Base-by-base conservation (phyloP, 2,113 vertebrate species). In the Artemisiospiza belli region DNA sequence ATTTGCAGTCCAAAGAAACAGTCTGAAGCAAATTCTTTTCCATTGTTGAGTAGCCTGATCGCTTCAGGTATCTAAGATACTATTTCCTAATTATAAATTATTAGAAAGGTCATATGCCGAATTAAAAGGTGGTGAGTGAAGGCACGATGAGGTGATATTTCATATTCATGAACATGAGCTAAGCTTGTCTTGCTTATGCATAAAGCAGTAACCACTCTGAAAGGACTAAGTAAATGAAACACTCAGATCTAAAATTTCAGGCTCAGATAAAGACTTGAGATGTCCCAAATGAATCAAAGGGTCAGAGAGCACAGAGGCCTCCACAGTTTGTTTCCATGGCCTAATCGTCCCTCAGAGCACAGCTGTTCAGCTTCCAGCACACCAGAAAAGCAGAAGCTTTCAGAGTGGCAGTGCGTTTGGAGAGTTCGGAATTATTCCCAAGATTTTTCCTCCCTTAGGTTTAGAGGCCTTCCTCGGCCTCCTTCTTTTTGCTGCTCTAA, bases 51-150 rank as follows among this genome's bases (percentile, higher is more conserved):
- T 16, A 74, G 58, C 23, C 28, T 90, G 52, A 59, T 84, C 7
- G 4, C 15, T 61, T 33, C 22, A 66, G 19, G 44, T 63, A 83
- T 35, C 62, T 67, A 68, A 46, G 77, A 89, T 87, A 89, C 11
- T 75, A 39, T 93, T 93, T 96, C 92, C 35, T 63, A 90, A 93
- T 90, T 91, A 72, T 54, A 76, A 85, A 86, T 79, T 63, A 69
- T 72, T 91, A 58, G 89, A 78, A 90, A 92, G 54, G 52, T 88
- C 55, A 72, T 47, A 54, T 52, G 61, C 37, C 52, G 91, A 66
- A 96, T 95, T 83, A 87, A 89, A 90, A 94, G 8, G 47, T 73
- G 83, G 8, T 77, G 89, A 95, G 39, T 92, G 91, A 87, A 44
- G 44, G 68, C 63, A 87, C 2, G 20, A 52, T 79, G 49, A 79